These are phyloP conservation scores for Cryptotermes secundus DNA, from an alignment of 1,140 invertebrate genomes.

Conservation along the genomic window DNA sequence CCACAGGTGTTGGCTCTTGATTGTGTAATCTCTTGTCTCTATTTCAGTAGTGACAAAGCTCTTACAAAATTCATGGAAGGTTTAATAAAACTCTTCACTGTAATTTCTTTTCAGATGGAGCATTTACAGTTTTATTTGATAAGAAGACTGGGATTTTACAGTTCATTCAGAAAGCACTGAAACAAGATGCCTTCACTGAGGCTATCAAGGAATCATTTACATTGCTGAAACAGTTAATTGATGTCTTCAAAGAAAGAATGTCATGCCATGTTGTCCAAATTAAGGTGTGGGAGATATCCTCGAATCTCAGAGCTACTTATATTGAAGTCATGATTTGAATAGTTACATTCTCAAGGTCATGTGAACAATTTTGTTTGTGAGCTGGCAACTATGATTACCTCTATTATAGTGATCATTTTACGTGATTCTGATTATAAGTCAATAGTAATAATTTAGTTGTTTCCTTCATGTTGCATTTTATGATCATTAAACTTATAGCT, in stretches of 20 bases:
- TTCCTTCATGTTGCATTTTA: too few species aligned
- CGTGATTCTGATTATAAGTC: too few species aligned
- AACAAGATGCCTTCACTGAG: background rate
- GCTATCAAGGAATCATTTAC: background rate
- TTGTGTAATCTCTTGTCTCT: background rate
- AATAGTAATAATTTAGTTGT: too few species aligned
- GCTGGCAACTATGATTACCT: too few species aligned
- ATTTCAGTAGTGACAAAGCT: background rate
- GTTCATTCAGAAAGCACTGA: background rate
- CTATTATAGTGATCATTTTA: too few species aligned
- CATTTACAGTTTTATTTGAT: background rate
- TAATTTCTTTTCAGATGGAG: background rate
- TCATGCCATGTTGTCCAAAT: background rate
- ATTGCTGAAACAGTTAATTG: background rate
- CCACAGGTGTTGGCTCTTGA: too few species aligned
- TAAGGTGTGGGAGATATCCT: background rate
- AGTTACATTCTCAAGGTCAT: too few species aligned
- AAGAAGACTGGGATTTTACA: background rate
- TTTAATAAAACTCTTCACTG: background rate
- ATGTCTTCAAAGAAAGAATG: background rate
- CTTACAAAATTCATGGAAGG: background rate
- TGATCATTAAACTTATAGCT: too few species aligned
- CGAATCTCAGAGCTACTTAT: too few species aligned
- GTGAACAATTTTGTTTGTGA: too few species aligned
- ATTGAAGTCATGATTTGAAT: too few species aligned